phyloP scores from a whole-genome alignment of 2,888 invertebrate species.

The Cosmorhoe ocellata region DNA sequence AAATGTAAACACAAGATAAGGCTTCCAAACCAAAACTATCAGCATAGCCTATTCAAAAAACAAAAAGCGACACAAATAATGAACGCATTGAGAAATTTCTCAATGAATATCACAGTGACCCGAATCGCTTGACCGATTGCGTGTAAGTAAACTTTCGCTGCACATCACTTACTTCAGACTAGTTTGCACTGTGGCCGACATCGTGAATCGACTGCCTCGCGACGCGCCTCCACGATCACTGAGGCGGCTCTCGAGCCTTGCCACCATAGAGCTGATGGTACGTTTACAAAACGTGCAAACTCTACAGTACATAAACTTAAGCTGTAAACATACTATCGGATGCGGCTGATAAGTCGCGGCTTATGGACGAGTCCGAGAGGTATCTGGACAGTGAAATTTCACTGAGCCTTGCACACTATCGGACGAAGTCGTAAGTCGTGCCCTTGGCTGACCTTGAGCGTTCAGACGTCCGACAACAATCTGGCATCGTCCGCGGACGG shows the following conservation, averaged over 20 bases:
- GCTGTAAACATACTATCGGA: too few species aligned
- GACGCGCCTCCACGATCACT: constrained; percentile 33
- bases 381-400: too few species aligned
- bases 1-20: too few species aligned
- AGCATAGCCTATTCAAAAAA: background rate
- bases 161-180: constrained; percentile 69
- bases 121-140: constrained; percentile 27
- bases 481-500: too few species aligned
- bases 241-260: constrained; percentile 14
- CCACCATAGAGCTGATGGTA: constrained; percentile 22
- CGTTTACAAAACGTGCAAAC: too few species aligned
- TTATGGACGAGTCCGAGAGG: too few species aligned
- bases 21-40: background rate
- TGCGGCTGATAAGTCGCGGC: too few species aligned
- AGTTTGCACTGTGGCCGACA: constrained; percentile 70
- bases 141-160: constrained; percentile 52
- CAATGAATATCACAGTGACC: constrained; percentile 23
- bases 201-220: constrained; percentile 26
- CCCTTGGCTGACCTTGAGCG: too few species aligned
- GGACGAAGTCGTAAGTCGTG: too few species aligned
- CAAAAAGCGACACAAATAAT: constrained; percentile 1
- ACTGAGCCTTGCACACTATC: too few species aligned
- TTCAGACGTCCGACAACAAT: too few species aligned
- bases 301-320: too few species aligned
- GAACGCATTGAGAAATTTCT: constrained; percentile 19